Conservation (phyloP, 2,113 vertebrate genomes). For the Myotis davidii region DNA sequence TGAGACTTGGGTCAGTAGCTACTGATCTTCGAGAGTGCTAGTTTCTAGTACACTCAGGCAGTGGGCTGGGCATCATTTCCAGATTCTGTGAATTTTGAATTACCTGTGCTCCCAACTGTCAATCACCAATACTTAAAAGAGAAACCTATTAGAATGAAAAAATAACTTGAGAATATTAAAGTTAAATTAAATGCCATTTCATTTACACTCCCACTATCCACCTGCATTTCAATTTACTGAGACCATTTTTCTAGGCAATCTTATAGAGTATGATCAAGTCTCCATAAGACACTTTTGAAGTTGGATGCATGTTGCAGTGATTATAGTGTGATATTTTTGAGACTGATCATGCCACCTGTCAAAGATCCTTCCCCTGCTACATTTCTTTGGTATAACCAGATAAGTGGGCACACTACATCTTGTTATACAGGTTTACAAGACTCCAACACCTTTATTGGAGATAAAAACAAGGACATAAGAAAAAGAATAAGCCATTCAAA, state of each 20-base stretch:
- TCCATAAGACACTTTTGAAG: background rate
- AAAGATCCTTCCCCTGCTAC: background rate
- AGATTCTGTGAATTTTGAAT: background rate
- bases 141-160: background rate
- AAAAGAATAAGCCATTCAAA: background rate
- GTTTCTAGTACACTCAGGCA: background rate
- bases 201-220: background rate
- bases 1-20: background rate
- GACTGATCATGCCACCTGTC: background rate
- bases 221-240: background rate
- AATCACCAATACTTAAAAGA: background rate
- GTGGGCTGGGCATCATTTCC: background rate
- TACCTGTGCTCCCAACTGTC: background rate
- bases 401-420: background rate
- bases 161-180: background rate
- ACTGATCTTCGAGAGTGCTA: background rate
- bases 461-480: background rate
- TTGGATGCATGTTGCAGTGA: background rate
- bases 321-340: background rate
- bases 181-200: conserved; percentile 23
- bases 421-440: background rate
- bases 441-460: background rate
- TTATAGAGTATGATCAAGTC: background rate
- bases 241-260: conserved; percentile 18
- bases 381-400: background rate